Conservation (phyloP, 1,140 invertebrate genomes). For the Sitobion miscanthi region DNA sequence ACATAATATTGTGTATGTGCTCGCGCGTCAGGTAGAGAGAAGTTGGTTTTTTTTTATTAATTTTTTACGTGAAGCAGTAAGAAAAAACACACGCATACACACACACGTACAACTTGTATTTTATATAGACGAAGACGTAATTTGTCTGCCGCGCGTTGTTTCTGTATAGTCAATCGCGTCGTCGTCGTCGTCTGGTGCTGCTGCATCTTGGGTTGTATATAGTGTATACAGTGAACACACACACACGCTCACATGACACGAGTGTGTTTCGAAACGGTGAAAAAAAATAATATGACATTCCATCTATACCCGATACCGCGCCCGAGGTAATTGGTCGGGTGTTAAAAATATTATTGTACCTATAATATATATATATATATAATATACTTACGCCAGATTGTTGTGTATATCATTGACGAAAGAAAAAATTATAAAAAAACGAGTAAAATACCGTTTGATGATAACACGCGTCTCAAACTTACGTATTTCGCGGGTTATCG, state of each 20-base stretch:
- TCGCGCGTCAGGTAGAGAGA: constrained; percentile 1
- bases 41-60: constrained; percentile 25
- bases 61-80: neutral
- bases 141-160: constrained; percentile 35
- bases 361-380: neutral
- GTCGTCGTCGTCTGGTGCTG: neutral
- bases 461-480: neutral
- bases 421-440: neutral
- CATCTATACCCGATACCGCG: neutral
- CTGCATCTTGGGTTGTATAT: neutral
- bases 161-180: neutral
- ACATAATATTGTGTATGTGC: neutral
- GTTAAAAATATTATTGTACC: neutral
- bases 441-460: neutral
- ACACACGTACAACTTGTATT: neutral
- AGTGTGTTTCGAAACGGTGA: neutral
- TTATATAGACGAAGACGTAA: constrained; percentile 36
- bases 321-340: neutral
- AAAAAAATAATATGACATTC: constrained; percentile 21
- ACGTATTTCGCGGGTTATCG: neutral
- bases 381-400: neutral
- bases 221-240: neutral
- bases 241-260: neutral
- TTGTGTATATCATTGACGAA: neutral
- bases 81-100: neutral